Base-by-base conservation (phyloP, 2,888 invertebrate species). In the Tetheella fluctuosa region DNA sequence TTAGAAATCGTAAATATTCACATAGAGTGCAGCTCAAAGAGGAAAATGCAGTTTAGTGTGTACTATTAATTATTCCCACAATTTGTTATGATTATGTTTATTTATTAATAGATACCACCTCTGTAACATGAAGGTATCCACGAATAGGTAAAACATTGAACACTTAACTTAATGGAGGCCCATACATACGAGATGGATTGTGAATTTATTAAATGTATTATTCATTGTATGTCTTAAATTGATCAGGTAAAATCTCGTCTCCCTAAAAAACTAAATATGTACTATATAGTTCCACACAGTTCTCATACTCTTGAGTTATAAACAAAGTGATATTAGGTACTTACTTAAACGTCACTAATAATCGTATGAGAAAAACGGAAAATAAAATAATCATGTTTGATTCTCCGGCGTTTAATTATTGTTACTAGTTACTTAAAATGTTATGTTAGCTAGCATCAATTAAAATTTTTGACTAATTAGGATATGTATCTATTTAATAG, bases 121-220 rank as follows among this genome's bases (percentile, higher is more conserved):
- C 48, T 48, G 20, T 48, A 20, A 48, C 0, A 17, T 48, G 17
- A 17, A 17, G 20, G 10, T 48, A 10, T 2, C n/a, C 20, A 20
- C 10, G 71, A 70, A 64, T 62, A 60, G 48, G 23, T 63, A 59
- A 64, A 67, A 61, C 65, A 61, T 62, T 61, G 62, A 67, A 70
- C 68, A 73, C 67, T 77, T 70, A 64, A 68, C 70, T 76, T 34
- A 79, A 79, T 77, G 66, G 68, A 65, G 67, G 62, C 70, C 72
- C 73, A 71, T 78, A 73, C 68, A 73, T 69, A 78, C 70, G 77
- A 78, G 76, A 79, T 78, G 73, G 68, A 75, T 78, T 69, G 71
- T 63, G 68, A 70, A 71, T 72, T 74, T 77, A 80, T 76, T 76
- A 78, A 74, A 83, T 84, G 80, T 75, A 69, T 84, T 80, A 84